Percentiles rank a stretch among this genome's conserved stretches.
Conservation (phyloP, 2,797 vertebrate genomes). For the Dallia pectoralis region DNA sequence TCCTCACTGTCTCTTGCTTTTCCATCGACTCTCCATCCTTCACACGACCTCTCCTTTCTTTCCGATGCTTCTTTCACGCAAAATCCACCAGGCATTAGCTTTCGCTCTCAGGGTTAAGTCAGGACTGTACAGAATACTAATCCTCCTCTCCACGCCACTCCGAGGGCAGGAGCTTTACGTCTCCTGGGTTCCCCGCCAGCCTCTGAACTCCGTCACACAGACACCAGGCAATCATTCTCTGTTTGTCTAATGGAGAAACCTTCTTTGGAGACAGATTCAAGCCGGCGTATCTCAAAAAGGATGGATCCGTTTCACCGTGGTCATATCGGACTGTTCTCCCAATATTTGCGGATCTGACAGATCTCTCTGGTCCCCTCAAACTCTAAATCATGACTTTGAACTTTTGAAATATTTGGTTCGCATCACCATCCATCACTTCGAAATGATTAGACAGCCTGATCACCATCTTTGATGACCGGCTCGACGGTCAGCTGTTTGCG, state of each 20-base stretch:
- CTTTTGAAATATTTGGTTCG: no score
- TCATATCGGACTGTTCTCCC: not conserved
- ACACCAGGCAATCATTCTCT: not conserved
- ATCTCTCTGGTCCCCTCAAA: not conserved
- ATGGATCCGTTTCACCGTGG: not conserved
- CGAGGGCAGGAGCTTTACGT: not conserved
- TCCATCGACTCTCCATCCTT: not conserved
- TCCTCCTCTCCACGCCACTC: conserved; percentile 6
- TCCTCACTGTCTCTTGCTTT: not conserved
- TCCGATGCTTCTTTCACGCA: not conserved
- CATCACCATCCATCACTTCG: no score
- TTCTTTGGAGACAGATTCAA: not conserved
- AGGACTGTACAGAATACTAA: conserved; percentile 19
- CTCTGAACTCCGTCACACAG: conserved; percentile 6
- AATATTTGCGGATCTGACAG: not conserved
- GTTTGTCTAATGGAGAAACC: not conserved
- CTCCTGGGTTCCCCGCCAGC: conserved; percentile 5
- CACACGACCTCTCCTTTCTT: not conserved
- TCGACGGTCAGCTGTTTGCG: no score
- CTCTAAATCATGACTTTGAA: no score
- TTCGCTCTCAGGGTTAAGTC: not conserved
- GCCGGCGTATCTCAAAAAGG: not conserved
- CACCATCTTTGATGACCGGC: no score
- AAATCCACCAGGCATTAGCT: not conserved
- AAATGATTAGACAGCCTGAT: no score